A percentile compares a stretch with the other conserved stretches of the same genome.
These are phyloP conservation scores for Oeneis ivallda DNA, from an alignment of 2,888 invertebrate genomes.

Conservation along the genomic window DNA sequence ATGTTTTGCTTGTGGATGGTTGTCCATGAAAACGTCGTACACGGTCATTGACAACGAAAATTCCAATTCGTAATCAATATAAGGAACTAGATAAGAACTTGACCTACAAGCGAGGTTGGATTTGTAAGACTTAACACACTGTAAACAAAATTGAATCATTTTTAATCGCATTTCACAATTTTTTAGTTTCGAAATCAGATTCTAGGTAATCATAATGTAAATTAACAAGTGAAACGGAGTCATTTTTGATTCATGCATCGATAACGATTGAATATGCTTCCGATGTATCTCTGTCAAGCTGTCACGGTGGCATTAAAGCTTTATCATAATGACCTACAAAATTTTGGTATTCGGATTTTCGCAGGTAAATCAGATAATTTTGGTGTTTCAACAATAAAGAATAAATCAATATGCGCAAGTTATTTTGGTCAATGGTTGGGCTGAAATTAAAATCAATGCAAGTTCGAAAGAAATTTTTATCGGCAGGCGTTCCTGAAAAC, in stretches of 20 bases:
- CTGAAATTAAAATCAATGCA: constrained; percentile 9
- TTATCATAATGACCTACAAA: constrained; percentile 35
- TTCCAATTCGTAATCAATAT: constrained; percentile 10
- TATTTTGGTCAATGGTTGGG: background rate
- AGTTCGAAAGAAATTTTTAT: constrained; percentile 6
- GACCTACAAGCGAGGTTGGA: constrained; percentile 3
- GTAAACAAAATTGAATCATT: constrained; percentile 6
- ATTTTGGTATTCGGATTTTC: constrained; percentile 22
- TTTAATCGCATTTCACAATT: background rate
- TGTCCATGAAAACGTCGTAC: background rate
- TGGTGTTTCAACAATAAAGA: constrained; percentile 13
- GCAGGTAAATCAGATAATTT: constrained; percentile 23
- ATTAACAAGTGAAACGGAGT: constrained; percentile 8
- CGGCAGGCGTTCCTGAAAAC: background rate
- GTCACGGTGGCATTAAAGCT: constrained; percentile 30
- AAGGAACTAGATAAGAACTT: background rate
- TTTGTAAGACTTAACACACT: background rate
- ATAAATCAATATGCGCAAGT: background rate
- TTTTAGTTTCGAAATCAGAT: background rate
- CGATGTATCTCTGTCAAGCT: constrained; percentile 36
- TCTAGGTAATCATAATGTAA: background rate
- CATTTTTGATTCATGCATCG: constrained; percentile 19
- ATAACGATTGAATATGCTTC: constrained; percentile 32
- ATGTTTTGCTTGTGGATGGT: background rate
- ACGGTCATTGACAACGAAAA: constrained; percentile 10